phyloP scores from a whole-genome alignment of 2,113 vertebrate species.

The Microcebus jonahi region DNA sequence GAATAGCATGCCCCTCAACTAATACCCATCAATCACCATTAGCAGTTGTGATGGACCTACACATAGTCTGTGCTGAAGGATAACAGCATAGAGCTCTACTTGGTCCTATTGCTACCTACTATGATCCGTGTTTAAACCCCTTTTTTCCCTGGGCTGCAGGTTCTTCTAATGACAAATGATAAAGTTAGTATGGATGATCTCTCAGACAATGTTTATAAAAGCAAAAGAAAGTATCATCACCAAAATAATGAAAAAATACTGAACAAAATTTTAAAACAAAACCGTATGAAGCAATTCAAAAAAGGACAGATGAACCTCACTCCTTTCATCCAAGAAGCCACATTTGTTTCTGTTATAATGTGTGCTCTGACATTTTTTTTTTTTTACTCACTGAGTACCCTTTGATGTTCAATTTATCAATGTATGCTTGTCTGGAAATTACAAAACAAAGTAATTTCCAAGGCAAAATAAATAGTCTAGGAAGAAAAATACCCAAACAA shows the following conservation, averaged over 20 bases:
- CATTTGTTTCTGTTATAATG: slow-evolving; percentile 12
- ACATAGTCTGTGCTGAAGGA: neutral
- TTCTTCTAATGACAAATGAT: neutral
- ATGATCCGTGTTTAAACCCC: neutral
- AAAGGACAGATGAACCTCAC: neutral
- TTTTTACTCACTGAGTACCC: slow-evolving; percentile 38
- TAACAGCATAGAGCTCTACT: neutral
- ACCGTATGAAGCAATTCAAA: neutral
- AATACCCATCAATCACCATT: neutral
- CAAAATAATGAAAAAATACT: neutral
- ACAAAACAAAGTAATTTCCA: slow-evolving; percentile 60
- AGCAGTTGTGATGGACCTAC: neutral
- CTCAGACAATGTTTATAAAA: neutral
- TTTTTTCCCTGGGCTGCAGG: neutral
- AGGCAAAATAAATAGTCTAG: slow-evolving; percentile 18
- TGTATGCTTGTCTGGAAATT: slow-evolving; percentile 56
- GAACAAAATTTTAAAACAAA: neutral
- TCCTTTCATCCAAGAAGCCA: slow-evolving; percentile 7
- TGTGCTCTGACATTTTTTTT: neutral
- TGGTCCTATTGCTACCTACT: neutral
- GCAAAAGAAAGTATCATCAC: neutral
- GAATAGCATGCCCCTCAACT: neutral
- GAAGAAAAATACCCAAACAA: neutral
- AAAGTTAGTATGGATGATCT: neutral
- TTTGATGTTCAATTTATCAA: slow-evolving; percentile 73